Conservation (phyloP, 2,888 invertebrate genomes). For the Epirrita christyi region DNA sequence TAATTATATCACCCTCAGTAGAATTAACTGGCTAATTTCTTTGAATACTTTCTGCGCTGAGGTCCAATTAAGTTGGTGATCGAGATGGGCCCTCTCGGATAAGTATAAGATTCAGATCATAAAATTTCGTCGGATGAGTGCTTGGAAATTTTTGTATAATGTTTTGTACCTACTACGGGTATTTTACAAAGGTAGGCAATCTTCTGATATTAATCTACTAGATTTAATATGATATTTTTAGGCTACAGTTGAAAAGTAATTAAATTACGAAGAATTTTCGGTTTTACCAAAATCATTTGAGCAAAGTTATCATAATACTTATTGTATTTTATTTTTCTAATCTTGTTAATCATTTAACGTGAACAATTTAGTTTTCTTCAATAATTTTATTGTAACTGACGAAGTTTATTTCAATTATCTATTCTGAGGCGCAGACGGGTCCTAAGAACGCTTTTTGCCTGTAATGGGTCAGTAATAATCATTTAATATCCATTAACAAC, state of each 20-base stretch:
- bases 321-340: too few relatives aligned
- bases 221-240: too few relatives aligned
- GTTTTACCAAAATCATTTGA: too few relatives aligned
- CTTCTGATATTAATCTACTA: too few relatives aligned
- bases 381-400: not conserved
- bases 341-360: too few relatives aligned
- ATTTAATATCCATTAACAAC: conserved; percentile 34
- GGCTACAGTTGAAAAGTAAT: too few relatives aligned
- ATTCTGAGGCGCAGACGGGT: conserved; percentile 4
- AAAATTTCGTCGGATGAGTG: conserved; percentile 57
- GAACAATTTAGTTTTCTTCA: not conserved
- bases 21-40: conserved; percentile 70
- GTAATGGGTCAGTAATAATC: conserved; percentile 27
- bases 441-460: conserved; percentile 11
- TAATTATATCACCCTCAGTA: conserved; percentile 60
- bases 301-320: too few relatives aligned
- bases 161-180: conserved; percentile 26
- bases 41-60: conserved; percentile 66
- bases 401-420: not conserved
- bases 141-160: conserved; percentile 47
- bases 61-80: conserved; percentile 72
- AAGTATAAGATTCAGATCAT: conserved; percentile 61
- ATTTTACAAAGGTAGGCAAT: too few relatives aligned
- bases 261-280: too few relatives aligned
- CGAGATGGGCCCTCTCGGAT: conserved; percentile 38